Percentiles rank a stretch among this genome's conserved stretches.
These are phyloP conservation scores for Ganaspis brasiliensis DNA, from an alignment of 2,888 invertebrate genomes.

Conservation along the genomic window DNA sequence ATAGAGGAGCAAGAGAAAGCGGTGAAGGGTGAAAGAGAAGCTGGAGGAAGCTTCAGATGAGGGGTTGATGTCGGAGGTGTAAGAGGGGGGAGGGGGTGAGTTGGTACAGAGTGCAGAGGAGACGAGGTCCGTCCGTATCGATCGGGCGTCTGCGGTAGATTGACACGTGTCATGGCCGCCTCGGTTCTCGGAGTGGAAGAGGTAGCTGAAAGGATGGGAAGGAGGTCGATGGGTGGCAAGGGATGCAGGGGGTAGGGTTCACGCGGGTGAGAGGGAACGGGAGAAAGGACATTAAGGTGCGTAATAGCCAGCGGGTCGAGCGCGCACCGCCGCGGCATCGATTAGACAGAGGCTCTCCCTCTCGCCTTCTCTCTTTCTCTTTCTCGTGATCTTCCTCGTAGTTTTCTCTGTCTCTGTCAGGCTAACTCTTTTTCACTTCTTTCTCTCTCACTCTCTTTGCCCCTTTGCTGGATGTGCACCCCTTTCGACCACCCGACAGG, in stretches of 20 bases:
- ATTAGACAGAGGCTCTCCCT: slow-evolving; percentile 79
- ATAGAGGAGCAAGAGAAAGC: slow-evolving; percentile 63
- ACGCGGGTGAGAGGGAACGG: slow-evolving; percentile 62
- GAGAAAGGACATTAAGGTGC: slow-evolving; percentile 80
- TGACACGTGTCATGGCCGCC: slow-evolving; percentile 81
- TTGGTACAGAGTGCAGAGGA: slow-evolving; percentile 60
- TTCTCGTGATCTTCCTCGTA: slow-evolving; percentile 61
- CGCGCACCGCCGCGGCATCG: slow-evolving; percentile 80
- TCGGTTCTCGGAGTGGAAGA: slow-evolving; percentile 59
- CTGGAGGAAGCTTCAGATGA: slow-evolving; percentile 49
- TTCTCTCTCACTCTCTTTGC: slow-evolving; percentile 55
- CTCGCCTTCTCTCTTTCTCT: slow-evolving; percentile 68
- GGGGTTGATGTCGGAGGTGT: slow-evolving; percentile 42
- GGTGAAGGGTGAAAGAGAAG: slow-evolving; percentile 60
- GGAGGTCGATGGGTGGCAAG: slow-evolving; percentile 62
- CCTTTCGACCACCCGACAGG: slow-evolving; percentile 54
- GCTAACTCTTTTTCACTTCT: slow-evolving; percentile 55
- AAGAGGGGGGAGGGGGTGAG: slow-evolving; percentile 50
- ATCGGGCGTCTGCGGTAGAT: slow-evolving; percentile 80
- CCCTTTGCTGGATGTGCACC: slow-evolving; percentile 52
- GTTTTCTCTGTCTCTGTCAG: slow-evolving; percentile 62
- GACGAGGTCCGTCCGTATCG: slow-evolving; percentile 79
- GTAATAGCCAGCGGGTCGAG: slow-evolving; percentile 80
- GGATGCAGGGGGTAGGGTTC: slow-evolving; percentile 57
- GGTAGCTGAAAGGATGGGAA: slow-evolving; percentile 50